Conservation (phyloP, 2,797 vertebrate species). For the Agapornis canus region DNA sequence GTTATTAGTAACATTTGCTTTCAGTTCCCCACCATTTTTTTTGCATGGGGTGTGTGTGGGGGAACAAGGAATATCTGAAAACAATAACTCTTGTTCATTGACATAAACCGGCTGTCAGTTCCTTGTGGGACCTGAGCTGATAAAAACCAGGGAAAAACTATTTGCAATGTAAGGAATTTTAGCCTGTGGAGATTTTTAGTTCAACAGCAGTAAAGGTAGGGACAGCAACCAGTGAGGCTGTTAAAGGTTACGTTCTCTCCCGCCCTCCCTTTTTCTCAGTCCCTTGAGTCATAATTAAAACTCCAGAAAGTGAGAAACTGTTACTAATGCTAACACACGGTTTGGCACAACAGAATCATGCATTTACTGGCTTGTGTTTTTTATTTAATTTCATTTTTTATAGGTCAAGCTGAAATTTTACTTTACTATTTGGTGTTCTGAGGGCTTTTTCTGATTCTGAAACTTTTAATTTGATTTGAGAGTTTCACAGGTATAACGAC, state of each 20-base stretch:
- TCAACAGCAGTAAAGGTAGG: conserved; percentile 80
- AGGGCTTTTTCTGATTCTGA: conserved; percentile 66
- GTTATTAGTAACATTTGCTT: conserved; percentile 78
- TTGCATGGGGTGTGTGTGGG: not conserved
- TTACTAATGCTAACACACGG: conserved; percentile 76
- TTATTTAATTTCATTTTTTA: conserved; percentile 74
- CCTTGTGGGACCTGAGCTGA: conserved; percentile 85
- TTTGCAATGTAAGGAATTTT: conserved; percentile 86
- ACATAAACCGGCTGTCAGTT: conserved; percentile 85
- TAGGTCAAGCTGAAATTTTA: conserved; percentile 70
- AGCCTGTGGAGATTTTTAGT: conserved; percentile 80
- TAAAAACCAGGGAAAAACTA: conserved; percentile 89
- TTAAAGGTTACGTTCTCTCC: conserved; percentile 74
- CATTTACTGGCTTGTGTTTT: conserved; percentile 72
- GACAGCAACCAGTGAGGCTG: conserved; percentile 77
- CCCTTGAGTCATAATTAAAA: conserved; percentile 84
- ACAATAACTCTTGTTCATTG: conserved; percentile 83
- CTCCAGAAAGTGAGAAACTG: conserved; percentile 79
- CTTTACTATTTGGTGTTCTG: conserved; percentile 70
- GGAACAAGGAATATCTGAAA: conserved; percentile 82
- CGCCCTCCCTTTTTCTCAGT: conserved; percentile 66
- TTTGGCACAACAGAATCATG: conserved; percentile 73
- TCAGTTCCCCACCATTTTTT: conserved; percentile 54
- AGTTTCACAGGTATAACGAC: conserved; percentile 58
- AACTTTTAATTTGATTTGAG: conserved; percentile 59